Conservation (phyloP, 2,888 invertebrate genomes). For the Frankliniella intonsa region DNA sequence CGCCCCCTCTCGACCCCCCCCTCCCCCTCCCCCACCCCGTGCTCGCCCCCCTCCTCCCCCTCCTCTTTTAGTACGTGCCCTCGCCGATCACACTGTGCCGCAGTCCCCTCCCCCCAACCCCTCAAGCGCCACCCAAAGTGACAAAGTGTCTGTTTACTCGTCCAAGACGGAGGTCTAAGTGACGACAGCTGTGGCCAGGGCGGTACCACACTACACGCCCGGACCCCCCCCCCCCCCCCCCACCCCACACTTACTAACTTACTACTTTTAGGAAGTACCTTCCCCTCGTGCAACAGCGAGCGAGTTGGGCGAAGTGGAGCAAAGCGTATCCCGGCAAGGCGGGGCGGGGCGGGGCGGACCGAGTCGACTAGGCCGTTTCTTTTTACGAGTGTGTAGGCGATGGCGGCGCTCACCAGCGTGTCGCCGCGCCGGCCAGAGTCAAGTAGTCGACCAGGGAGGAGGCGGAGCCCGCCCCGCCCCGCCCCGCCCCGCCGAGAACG, state of each 20-base stretch:
- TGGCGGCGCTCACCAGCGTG: too few species aligned
- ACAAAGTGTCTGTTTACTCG: constrained; percentile 25
- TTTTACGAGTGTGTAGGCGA: too few species aligned
- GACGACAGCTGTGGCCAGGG: constrained; percentile 8
- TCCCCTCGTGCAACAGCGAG: too few species aligned
- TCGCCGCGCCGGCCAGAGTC: too few species aligned
- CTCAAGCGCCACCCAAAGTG: neutral
- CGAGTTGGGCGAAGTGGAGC: too few species aligned
- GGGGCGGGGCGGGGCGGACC: too few species aligned
- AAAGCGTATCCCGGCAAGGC: too few species aligned
- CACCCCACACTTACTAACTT: neutral
- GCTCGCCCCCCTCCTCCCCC: neutral
- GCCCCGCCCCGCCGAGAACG: too few species aligned
- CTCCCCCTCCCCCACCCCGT: neutral
- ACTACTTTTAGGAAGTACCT: too few species aligned
- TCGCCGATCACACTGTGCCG: neutral
- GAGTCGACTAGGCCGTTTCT: too few species aligned
- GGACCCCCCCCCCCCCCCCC: neutral
- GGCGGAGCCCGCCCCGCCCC: too few species aligned
- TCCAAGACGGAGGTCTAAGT: constrained; percentile 21
- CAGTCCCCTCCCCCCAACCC: neutral
- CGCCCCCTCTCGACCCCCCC: neutral
- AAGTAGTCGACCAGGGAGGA: too few species aligned
- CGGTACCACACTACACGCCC: neutral
- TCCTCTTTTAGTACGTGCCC: neutral